Percentiles rank a stretch among this genome's conserved stretches.
Conservation (phyloP, 2,797 vertebrate species). For the Gouania willdenowi region DNA sequence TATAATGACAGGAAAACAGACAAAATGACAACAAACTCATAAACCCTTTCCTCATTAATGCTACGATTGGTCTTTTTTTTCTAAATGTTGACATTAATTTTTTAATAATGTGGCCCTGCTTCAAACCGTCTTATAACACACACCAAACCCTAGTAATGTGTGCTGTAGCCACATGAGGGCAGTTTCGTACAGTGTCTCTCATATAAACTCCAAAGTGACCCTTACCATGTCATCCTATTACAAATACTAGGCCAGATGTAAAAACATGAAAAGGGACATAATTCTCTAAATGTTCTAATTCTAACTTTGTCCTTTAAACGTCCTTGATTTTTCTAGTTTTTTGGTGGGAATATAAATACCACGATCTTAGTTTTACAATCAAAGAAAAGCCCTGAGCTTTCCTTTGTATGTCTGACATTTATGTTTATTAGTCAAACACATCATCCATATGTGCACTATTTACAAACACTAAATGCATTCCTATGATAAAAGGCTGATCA, state of each 20-base stretch:
- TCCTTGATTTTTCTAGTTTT: constrained; percentile 24
- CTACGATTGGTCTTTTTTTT: too few species aligned
- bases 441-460: too few species aligned
- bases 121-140: too few species aligned
- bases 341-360: too few species aligned
- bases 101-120: too few species aligned
- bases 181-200: constrained; percentile 47
- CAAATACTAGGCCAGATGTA: constrained; percentile 55
- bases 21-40: too few species aligned
- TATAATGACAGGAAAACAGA: too few species aligned
- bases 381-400: constrained; percentile 10
- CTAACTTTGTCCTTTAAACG: constrained; percentile 59
- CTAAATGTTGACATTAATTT: too few species aligned
- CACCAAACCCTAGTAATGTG: constrained; percentile 6
- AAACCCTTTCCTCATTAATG: too few species aligned
- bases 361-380: too few species aligned
- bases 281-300: constrained; percentile 61
- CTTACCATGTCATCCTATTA: constrained; percentile 67
- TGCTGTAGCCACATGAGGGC: constrained; percentile 45
- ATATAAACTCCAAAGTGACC: constrained; percentile 64
- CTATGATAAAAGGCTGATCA: not conserved
- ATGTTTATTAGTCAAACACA: too few species aligned
- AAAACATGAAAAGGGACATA: constrained; percentile 50
- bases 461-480: not conserved
- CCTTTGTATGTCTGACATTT: constrained; percentile 23